A percentile compares a stretch with the other conserved stretches of the same genome.
phyloP scores from a whole-genome alignment of 1,140 invertebrate species.

The Scaptomyza hsui region DNA sequence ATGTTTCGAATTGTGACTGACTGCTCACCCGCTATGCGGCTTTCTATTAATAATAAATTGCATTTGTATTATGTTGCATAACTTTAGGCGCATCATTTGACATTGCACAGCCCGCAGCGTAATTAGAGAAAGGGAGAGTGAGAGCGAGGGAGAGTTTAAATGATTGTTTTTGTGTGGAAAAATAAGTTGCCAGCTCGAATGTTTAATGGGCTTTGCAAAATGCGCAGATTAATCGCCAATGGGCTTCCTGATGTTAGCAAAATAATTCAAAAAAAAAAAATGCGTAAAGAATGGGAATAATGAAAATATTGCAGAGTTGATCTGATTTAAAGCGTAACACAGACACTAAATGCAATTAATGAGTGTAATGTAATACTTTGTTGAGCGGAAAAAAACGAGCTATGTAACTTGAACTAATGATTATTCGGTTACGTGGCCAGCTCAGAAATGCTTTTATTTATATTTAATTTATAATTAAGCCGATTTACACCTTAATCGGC shows the following conservation, averaged over 20 bases:
- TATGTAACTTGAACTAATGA: neutral
- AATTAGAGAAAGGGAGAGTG: too few species aligned
- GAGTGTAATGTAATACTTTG: neutral
- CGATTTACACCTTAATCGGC: slow-evolving; percentile 69
- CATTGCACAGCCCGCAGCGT: neutral
- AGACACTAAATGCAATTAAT: neutral
- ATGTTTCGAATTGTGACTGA: slow-evolving; percentile 33
- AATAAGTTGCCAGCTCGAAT: slow-evolving; percentile 30
- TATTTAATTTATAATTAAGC: slow-evolving; percentile 75
- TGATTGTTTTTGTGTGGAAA: slow-evolving; percentile 33
- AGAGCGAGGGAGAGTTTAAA: slow-evolving; percentile 27
- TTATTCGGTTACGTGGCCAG: neutral
- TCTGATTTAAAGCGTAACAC: neutral
- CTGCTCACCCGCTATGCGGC: slow-evolving; percentile 24
- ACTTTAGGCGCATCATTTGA: slow-evolving; percentile 50
- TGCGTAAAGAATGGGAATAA: neutral
- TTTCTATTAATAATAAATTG: slow-evolving; percentile 73
- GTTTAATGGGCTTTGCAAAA: slow-evolving; percentile 27
- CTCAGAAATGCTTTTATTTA: slow-evolving; percentile 46
- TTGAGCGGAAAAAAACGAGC: neutral
- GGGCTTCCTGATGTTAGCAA: neutral
- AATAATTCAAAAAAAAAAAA: neutral
- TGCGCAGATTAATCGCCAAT: slow-evolving; percentile 23
- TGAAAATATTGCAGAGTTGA: slow-evolving; percentile 4
- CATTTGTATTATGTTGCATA: slow-evolving; percentile 34